phyloP scores from a whole-genome alignment of 2,113 vertebrate genomes.

The Mixornis gularis region DNA sequence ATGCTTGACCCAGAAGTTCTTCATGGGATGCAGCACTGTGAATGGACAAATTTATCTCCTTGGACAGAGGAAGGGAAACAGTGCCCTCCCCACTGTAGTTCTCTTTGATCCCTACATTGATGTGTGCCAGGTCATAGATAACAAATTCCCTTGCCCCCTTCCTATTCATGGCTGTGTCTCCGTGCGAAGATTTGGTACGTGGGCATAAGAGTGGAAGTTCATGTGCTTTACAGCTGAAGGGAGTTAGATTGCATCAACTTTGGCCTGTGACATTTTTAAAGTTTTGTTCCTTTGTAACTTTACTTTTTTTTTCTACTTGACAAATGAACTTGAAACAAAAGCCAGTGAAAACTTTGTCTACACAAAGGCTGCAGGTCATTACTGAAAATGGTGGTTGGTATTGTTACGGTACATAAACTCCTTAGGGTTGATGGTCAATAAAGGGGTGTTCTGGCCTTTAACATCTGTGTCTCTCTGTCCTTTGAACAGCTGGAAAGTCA shows the following conservation, averaged over 20 bases:
- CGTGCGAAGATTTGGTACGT: conserved; percentile 38
- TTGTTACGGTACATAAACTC: not conserved
- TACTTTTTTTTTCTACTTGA: not conserved
- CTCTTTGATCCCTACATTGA: conserved; percentile 83
- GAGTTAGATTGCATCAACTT: not conserved
- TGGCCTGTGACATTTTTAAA: not conserved
- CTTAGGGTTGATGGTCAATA: not conserved
- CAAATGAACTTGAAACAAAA: not conserved
- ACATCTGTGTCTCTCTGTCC: not conserved
- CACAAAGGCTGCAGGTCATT: not conserved
- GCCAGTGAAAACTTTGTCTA: not conserved
- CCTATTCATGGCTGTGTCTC: conserved; percentile 80
- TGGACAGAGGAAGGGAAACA: conserved; percentile 78
- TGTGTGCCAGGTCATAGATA: conserved; percentile 74
- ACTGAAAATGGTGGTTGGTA: fast-evolving
- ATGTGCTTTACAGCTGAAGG: not conserved
- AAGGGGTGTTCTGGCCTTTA: not conserved
- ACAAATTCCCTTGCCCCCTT: conserved; percentile 78
- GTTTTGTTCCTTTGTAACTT: not conserved
- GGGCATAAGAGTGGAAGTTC: not conserved
- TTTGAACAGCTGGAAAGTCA: not conserved
- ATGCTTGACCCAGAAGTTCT: conserved; percentile 78
- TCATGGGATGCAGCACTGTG: conserved; percentile 78
- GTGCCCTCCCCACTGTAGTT: conserved; percentile 71
- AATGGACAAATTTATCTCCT: conserved; percentile 81